Conservation (phyloP, 2,888 invertebrate species). For the Luffia ferchaultella region DNA sequence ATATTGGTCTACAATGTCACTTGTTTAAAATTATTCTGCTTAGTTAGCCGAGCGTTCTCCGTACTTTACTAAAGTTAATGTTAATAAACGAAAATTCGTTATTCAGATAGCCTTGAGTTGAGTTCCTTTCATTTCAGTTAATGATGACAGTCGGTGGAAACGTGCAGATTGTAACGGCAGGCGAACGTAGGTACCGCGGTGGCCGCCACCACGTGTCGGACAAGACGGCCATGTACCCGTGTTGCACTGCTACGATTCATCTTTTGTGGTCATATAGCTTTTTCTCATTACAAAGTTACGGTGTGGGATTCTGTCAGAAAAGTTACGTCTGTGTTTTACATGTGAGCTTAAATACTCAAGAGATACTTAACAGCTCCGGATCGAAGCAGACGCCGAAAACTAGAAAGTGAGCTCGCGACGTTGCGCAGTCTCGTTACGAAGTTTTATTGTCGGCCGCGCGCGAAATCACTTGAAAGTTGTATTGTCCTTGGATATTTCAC, state of each 20-base stretch:
- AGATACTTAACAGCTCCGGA: background rate
- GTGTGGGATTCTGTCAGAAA: too few species aligned
- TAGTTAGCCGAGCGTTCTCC: too few species aligned
- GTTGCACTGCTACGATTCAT: too few species aligned
- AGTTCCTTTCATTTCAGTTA: constrained; percentile 60
- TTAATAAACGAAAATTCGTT: constrained; percentile 56
- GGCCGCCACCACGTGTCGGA: background rate
- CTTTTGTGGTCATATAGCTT: too few species aligned
- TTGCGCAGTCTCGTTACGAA: constrained; percentile 62
- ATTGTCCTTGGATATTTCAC: constrained; percentile 65
- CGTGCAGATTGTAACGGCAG: constrained; percentile 44
- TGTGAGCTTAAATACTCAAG: too few species aligned
- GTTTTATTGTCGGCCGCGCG: constrained; percentile 64
- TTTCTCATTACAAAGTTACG: too few species aligned
- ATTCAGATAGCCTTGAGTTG: constrained; percentile 56
- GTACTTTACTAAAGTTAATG: too few species aligned
- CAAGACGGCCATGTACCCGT: too few species aligned
- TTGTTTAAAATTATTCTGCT: too few species aligned
- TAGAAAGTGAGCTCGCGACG: constrained; percentile 51
- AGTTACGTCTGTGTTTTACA: too few species aligned
- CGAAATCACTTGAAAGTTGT: constrained; percentile 66
- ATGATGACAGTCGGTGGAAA: constrained; percentile 57
- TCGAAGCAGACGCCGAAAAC: constrained; percentile 35
- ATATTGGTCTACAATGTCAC: too few species aligned
- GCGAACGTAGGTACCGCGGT: background rate